phyloP scores from a whole-genome alignment of 2,113 vertebrate species.

The Holacanthus passer region DNA sequence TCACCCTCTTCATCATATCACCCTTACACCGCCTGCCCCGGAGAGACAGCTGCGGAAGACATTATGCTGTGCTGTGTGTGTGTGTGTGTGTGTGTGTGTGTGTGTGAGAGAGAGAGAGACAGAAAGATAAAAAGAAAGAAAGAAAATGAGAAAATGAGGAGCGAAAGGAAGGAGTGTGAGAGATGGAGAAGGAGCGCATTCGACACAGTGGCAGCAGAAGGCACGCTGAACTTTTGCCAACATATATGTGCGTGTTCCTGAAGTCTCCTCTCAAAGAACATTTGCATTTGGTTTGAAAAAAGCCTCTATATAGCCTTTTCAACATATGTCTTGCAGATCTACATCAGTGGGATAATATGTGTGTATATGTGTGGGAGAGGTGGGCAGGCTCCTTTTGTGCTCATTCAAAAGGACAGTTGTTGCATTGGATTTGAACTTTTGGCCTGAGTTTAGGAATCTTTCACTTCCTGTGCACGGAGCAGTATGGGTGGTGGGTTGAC shows the following conservation, averaged over 20 bases:
- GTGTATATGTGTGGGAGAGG: neutral
- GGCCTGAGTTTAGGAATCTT: conserved; percentile 18
- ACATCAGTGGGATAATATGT: conserved; percentile 32
- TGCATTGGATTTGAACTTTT: conserved; percentile 32
- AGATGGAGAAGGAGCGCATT: conserved; percentile 37
- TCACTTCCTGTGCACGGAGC: conserved; percentile 43
- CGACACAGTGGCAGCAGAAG: conserved; percentile 48
- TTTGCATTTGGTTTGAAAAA: conserved; percentile 67
- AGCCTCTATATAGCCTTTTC: conserved; percentile 22
- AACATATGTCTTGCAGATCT: conserved; percentile 66
- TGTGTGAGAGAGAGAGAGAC: neutral
- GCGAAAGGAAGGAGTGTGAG: conserved; percentile 36
- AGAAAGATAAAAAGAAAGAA: conserved; percentile 22
- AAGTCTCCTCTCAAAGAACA: conserved; percentile 36
- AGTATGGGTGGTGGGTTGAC: conserved; percentile 25
- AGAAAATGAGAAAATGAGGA: conserved; percentile 22
- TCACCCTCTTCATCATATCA: conserved; percentile 70
- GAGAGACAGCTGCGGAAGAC: conserved; percentile 78
- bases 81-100: conserved; percentile 20
- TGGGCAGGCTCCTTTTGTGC: conserved; percentile 12
- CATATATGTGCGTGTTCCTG: conserved; percentile 26
- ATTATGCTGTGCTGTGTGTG: conserved; percentile 61
- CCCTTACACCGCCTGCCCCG: conserved; percentile 49
- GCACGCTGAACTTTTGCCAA: conserved; percentile 51
- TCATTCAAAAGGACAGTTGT: conserved; percentile 42